A percentile compares a stretch with the other conserved stretches of the same genome.
Evolutionary conservation across 2,888 invertebrate genomes (phyloP).

Genomic region (Lapara coniferarum): DNA sequence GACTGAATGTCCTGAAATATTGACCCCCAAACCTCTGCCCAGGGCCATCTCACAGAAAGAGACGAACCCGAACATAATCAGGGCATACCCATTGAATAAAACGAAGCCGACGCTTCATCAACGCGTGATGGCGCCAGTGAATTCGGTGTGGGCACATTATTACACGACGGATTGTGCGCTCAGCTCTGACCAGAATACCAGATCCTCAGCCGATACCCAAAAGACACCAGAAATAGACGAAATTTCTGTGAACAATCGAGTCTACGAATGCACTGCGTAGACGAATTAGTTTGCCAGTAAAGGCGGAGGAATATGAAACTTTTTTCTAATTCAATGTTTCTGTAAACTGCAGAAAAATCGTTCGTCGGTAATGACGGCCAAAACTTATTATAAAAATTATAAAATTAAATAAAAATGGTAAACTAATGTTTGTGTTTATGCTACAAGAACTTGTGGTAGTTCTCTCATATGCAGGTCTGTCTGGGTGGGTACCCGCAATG

Average conservation of each 20-base stretch:
- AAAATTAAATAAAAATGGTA: slow-evolving; percentile 15
- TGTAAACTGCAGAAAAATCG: background rate
- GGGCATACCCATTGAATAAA: slow-evolving; percentile 28
- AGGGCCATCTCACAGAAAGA: slow-evolving; percentile 25
- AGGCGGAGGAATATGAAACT: background rate
- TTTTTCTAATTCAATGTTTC: background rate
- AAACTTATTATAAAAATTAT: background rate
- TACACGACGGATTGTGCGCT: slow-evolving; percentile 35
- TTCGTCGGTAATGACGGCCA: background rate
- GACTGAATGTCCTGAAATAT: slow-evolving; percentile 9
- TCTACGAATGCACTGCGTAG: background rate
- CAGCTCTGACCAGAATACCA: background rate
- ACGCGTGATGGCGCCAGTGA: slow-evolving; percentile 30
- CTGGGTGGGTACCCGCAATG: no score
- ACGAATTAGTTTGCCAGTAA: background rate
- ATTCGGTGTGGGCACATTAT: slow-evolving; percentile 36
- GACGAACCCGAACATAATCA: slow-evolving; percentile 31
- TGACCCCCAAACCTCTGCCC: slow-evolving; percentile 17
- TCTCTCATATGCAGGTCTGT: no score
- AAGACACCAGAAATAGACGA: background rate
- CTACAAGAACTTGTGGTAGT: no score
- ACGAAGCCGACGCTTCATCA: slow-evolving; percentile 22
- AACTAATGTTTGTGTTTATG: background rate
- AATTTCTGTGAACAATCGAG: background rate
- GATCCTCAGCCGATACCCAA: background rate